A percentile compares a stretch with the other conserved stretches of the same genome.
These are phyloP conservation scores for Therioaphis trifolii DNA, from an alignment of 2,888 invertebrate species.

Conservation along the genomic window DNA sequence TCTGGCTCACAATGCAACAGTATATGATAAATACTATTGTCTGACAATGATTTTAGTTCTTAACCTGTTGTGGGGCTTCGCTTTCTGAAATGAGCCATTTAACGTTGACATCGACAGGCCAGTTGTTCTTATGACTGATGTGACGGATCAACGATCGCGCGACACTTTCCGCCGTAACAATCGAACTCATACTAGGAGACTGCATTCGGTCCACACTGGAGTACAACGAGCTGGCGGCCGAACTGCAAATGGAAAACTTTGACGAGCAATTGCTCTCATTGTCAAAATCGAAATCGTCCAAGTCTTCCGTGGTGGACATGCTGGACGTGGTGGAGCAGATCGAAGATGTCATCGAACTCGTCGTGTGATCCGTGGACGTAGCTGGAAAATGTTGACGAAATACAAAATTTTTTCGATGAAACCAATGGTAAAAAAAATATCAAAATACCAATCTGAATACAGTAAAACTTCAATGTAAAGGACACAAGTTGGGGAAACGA, in stretches of 20 bases:
- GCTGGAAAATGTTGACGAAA: slow-evolving; percentile 66
- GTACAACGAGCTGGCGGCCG: slow-evolving; percentile 73
- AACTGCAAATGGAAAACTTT: slow-evolving; percentile 72
- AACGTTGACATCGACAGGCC: slow-evolving; percentile 82
- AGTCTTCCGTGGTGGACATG: slow-evolving; percentile 70
- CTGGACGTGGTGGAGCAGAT: slow-evolving; percentile 70
- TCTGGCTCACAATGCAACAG: too few relatives aligned
- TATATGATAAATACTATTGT: too few relatives aligned
- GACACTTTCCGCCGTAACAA: slow-evolving; percentile 78
- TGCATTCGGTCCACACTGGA: slow-evolving; percentile 72
- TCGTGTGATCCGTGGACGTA: slow-evolving; percentile 72
- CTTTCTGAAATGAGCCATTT: slow-evolving; percentile 84
- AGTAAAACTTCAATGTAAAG: too few relatives aligned
- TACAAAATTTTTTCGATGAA: not conserved
- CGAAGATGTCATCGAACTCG: slow-evolving; percentile 72
- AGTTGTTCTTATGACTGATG: slow-evolving; percentile 78
- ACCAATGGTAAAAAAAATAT: not conserved
- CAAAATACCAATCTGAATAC: too few relatives aligned
- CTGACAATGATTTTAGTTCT: too few relatives aligned
- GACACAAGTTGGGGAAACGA: too few relatives aligned
- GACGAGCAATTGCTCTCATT: slow-evolving; percentile 68
- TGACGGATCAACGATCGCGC: slow-evolving; percentile 81
- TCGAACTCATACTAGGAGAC: slow-evolving; percentile 65
- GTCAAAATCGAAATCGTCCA: slow-evolving; percentile 71
- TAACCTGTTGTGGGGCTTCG: slow-evolving; percentile 80